Base-by-base conservation (phyloP, 2,113 vertebrate genomes). In the Catharus bicknelli region DNA sequence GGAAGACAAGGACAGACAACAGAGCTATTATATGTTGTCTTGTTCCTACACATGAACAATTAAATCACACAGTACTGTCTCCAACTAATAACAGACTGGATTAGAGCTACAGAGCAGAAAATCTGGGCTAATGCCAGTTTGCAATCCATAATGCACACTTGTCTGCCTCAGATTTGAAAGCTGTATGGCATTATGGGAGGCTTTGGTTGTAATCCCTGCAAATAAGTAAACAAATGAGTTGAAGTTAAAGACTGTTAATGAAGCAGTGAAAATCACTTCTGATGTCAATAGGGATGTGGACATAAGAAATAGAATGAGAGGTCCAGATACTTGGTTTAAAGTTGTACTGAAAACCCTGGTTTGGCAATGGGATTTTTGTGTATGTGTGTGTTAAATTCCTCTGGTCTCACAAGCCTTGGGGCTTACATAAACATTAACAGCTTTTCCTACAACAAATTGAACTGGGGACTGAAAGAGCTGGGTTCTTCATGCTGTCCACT, bases 61-160 rank as follows among this genome's bases (percentile, higher is more conserved):
- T 87, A 87, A 86, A 88, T 45, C 42, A 38, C 36, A n/a, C 6
- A 7, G 34, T 38, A 30, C 53, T 64, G 22, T 63, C 62, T 85
- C 82, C 84, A 73, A 21, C 70, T 68, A 75, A 18, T 63, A 70
- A 64, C 66, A 89, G 36, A 30, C 62, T 66, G 75, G 70, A 83
- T 91, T 94, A 94, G 78, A 92, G 58, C 63, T 84, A 54, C 58
- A 76, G 84, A 88, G 81, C 62, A 82, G 91, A 85, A 90, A 95
- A 93, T 82, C 69, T 90, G 58, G 43, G 58, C 58, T 94, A 85
- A 79, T 85, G 85, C 90, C 75, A 69, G 16, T 64, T 76, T 83
- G 26, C 62, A 82, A 11, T 76, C 45, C 70, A 57, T 84, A 85
- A 66, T 0, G 0, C 62, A 64, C 80, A 34, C 17, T 83, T 83